Conservation (phyloP, 2,113 vertebrate species). For the Vidua chalybeata region DNA sequence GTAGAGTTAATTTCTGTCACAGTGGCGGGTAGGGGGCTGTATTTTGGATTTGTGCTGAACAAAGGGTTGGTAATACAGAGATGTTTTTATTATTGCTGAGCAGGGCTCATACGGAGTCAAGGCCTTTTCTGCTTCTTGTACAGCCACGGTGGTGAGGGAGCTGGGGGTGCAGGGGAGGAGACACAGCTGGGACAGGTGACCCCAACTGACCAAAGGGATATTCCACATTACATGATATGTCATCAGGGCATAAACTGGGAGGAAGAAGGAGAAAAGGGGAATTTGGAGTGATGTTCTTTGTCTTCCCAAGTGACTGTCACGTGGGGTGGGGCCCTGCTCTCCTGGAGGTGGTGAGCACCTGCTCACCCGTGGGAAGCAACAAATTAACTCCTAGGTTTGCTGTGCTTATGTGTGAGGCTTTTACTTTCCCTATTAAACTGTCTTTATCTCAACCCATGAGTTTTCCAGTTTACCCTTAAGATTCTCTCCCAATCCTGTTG, state of each 20-base stretch:
- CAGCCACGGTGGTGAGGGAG: neutral
- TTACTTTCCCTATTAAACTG: neutral
- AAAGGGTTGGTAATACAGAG: neutral
- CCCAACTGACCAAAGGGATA: neutral
- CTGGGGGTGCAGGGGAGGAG: neutral
- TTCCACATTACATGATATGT: neutral
- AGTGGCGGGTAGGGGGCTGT: neutral
- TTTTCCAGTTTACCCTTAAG: neutral
- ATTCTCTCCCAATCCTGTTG: rapidly evolving
- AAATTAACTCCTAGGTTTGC: neutral
- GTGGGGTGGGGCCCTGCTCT: rapidly evolving
- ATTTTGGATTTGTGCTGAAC: neutral
- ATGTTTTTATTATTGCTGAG: neutral
- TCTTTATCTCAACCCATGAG: neutral
- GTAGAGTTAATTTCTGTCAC: neutral
- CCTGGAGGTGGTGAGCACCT: neutral
- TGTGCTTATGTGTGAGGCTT: neutral
- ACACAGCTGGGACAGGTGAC: neutral
- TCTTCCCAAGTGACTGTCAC: neutral
- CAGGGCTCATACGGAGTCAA: neutral
- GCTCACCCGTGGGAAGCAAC: rapidly evolving
- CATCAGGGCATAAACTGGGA: neutral
- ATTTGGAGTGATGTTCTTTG: neutral
- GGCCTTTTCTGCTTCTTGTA: neutral
- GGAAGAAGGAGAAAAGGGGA: neutral